A percentile compares a stretch with the other conserved stretches of the same genome.
These are phyloP conservation scores for Galemys pyrenaicus DNA, from an alignment of 2,113 vertebrate genomes.

Conservation along the genomic window DNA sequence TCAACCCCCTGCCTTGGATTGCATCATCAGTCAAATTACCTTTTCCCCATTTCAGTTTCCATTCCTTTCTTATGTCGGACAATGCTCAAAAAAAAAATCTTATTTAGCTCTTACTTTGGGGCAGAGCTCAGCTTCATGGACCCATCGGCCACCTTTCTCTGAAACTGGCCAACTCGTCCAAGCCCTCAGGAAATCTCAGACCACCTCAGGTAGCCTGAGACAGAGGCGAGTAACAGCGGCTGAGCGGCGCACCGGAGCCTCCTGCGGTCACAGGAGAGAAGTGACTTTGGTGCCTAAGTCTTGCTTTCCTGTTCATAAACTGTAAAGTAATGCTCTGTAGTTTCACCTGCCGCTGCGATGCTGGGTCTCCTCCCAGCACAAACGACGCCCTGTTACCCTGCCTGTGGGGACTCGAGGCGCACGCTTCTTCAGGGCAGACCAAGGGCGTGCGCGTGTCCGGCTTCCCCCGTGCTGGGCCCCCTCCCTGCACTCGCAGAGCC, in stretches of 20 bases:
- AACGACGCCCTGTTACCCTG: background rate
- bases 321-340: background rate
- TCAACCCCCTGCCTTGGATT: slow-evolving; percentile 23
- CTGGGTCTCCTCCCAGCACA: background rate
- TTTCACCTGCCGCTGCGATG: background rate
- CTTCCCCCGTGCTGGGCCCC: background rate
- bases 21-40: slow-evolving; percentile 57
- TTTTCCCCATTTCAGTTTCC: slow-evolving; percentile 50
- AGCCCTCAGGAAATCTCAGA: no score
- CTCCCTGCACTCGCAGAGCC: background rate
- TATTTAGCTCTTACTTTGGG: slow-evolving; percentile 12
- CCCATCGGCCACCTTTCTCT: background rate
- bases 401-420: background rate
- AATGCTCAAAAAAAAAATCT: slow-evolving; percentile 33
- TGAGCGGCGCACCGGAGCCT: no score
- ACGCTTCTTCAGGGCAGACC: background rate
- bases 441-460: background rate
- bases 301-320: background rate
- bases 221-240: no score
- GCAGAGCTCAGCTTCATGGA: background rate
- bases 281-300: background rate
- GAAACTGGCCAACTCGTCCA: slow-evolving; percentile 31
- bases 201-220: no score
- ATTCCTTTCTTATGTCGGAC: slow-evolving; percentile 52
- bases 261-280: slow-evolving; percentile 9